Evolutionary conservation across 2,113 vertebrate genomes (phyloP).

Genomic region (Trogon melanurus): DNA sequence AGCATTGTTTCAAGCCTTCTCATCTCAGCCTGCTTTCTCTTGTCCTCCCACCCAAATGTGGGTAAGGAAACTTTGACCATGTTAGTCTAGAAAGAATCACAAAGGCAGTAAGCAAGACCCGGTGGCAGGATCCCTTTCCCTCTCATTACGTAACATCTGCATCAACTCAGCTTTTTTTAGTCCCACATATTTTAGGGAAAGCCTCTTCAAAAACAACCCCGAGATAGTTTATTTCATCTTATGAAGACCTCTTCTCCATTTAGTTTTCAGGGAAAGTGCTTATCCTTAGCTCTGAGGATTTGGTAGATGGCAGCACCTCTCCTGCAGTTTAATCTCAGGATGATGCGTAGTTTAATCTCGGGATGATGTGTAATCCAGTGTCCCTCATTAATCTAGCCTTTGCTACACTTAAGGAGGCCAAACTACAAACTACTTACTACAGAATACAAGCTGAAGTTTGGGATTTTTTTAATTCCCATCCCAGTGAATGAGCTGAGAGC

Average conservation of each 20-base stretch:
- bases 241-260: not conserved
- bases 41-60: not conserved
- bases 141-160: not conserved
- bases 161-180: not conserved
- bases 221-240: not conserved
- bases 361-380: not conserved
- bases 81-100: constrained; percentile 41
- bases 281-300: not conserved
- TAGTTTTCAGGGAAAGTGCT: not conserved
- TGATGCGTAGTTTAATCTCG: not conserved
- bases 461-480: not conserved
- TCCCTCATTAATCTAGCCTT: not conserved
- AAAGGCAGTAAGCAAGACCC: constrained; percentile 59
- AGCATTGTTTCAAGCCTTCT: not conserved
- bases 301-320: not conserved
- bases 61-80: constrained; percentile 67
- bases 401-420: not conserved
- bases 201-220: constrained; percentile 8
- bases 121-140: constrained; percentile 55
- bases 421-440: not conserved
- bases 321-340: not conserved
- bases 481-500: not conserved
- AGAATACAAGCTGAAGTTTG: not conserved
- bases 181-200: constrained; percentile 12
- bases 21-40: not conserved